Conservation (phyloP, 2,888 invertebrate species). For the Drosophila borborema region DNA sequence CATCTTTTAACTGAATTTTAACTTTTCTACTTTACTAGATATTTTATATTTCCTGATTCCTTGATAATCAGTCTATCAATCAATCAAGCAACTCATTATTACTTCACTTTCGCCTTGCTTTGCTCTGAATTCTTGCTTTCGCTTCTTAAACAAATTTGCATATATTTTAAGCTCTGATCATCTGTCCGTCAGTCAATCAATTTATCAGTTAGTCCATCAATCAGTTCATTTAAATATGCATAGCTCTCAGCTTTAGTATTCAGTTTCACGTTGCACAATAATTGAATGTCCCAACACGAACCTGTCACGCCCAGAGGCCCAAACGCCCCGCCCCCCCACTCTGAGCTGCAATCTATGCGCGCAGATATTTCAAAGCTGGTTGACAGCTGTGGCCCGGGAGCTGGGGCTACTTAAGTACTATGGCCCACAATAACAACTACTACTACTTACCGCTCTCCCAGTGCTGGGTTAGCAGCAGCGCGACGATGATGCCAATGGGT, state of each 20-base stretch:
- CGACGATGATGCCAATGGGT: conserved; percentile 43
- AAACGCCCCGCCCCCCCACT: background rate
- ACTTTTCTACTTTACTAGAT: too few relatives aligned
- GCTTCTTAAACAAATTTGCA: too few relatives aligned
- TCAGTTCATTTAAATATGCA: too few relatives aligned
- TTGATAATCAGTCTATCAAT: too few relatives aligned
- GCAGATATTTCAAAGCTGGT: background rate
- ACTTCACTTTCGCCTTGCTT: too few relatives aligned
- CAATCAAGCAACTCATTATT: too few relatives aligned
- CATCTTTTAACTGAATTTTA: too few relatives aligned
- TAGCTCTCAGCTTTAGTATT: background rate
- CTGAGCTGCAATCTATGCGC: background rate
- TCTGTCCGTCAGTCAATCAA: background rate
- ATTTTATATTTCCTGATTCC: too few relatives aligned
- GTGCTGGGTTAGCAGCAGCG: conserved; percentile 54
- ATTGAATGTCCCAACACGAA: conserved; percentile 1
- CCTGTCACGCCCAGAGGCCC: background rate
- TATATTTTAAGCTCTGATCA: background rate
- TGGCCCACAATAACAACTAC: background rate
- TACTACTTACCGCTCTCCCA: conserved; percentile 65
- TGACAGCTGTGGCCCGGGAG: background rate
- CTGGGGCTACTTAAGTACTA: background rate
- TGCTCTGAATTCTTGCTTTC: too few relatives aligned
- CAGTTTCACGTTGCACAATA: background rate
- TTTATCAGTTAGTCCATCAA: background rate